Conservation (phyloP, 1,140 invertebrate genomes). For the Drosophila neocordata region DNA sequence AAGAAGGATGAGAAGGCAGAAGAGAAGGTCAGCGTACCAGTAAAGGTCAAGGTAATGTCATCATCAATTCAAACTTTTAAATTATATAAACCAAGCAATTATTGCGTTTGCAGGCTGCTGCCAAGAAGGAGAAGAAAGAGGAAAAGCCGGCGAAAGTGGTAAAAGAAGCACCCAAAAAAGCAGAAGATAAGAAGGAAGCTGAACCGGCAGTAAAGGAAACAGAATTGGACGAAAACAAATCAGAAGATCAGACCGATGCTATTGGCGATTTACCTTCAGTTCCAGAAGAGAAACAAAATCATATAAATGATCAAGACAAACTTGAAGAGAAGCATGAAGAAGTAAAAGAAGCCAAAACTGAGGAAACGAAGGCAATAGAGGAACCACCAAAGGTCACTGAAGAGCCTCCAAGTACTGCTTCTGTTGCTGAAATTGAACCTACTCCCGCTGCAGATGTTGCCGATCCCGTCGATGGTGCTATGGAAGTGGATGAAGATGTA, state of each 20-base stretch:
- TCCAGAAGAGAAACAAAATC: slow-evolving; percentile 52
- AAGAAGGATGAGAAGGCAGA: slow-evolving; percentile 7
- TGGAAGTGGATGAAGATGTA: slow-evolving; percentile 62
- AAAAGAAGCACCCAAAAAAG: slow-evolving; percentile 6
- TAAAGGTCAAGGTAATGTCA: slow-evolving; percentile 50
- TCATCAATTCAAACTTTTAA: not conserved
- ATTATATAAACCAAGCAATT: slow-evolving; percentile 5
- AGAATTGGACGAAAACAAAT: slow-evolving; percentile 20
- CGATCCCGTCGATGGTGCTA: slow-evolving; percentile 32
- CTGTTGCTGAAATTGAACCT: slow-evolving; percentile 29
- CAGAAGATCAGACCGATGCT: slow-evolving; percentile 58
- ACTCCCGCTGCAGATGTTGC: slow-evolving; percentile 9
- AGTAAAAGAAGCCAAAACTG: slow-evolving; percentile 8
- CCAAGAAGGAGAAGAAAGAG: slow-evolving; percentile 58
- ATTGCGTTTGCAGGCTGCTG: slow-evolving; percentile 24
- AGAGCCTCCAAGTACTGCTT: slow-evolving; percentile 41
- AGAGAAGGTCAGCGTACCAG: slow-evolving; percentile 13
- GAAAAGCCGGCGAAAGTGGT: slow-evolving; percentile 43
- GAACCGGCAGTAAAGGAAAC: slow-evolving; percentile 26
- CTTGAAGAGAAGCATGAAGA: slow-evolving; percentile 15
- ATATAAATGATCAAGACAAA: slow-evolving; percentile 50
- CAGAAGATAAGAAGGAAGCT: slow-evolving; percentile 15
- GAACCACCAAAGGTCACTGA: slow-evolving; percentile 27
- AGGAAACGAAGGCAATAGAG: slow-evolving; percentile 20
- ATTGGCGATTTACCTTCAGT: slow-evolving; percentile 23